Base-by-base conservation (phyloP, 2,113 vertebrate genomes). In the Aegithalos caudatus region DNA sequence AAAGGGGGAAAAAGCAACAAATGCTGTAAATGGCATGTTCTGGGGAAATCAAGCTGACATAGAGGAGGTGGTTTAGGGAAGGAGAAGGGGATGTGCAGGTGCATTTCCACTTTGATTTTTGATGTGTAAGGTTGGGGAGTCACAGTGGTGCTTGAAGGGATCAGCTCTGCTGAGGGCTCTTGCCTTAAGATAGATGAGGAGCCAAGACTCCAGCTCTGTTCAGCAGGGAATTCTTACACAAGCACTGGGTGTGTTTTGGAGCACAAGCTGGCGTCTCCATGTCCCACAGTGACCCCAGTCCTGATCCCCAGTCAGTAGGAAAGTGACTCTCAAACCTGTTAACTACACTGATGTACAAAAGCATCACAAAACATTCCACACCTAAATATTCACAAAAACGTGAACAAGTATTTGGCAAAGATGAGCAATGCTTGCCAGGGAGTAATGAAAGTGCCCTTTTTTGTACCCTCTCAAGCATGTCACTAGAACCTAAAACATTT, bases 391-490 rank as follows among this genome's bases (percentile, higher is more conserved):
- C 45, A 25, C 38, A 27, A 31, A 65, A 79, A 2, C 0, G 0
- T 27, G 66, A 51, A 25, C 38, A 8, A 33, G 25, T 29, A 12
- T 70, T 76, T 86, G 67, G 38, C 31, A 53, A 66, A 57, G 18
- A 35, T 7, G 17, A 70, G 22, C 25, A 35, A 58, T 38, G 16
- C 35, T 78, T 81, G 20, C 25, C 54, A 47, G 16, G 15, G 28
- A 13, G 19, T 58, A 77, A 47, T 53, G 7, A 35, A 78, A 53
- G 5, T 18, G 17, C 10, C 22, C 9, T 14, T 19, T 16, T 66
- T 22, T 14, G 7, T 8, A 3, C 5, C 5, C 2, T 8, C 14
- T 18, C 20, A 9, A 38, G 8, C 9, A 12, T 58, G 13, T n/a
- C 13, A 11, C 7, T 64, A 29, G 27, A 70, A 64, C 27, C 7